Percentiles rank a stretch among this genome's conserved stretches.
phyloP scores from a whole-genome alignment of 2,888 invertebrate species.

The Platypus cylindrus region DNA sequence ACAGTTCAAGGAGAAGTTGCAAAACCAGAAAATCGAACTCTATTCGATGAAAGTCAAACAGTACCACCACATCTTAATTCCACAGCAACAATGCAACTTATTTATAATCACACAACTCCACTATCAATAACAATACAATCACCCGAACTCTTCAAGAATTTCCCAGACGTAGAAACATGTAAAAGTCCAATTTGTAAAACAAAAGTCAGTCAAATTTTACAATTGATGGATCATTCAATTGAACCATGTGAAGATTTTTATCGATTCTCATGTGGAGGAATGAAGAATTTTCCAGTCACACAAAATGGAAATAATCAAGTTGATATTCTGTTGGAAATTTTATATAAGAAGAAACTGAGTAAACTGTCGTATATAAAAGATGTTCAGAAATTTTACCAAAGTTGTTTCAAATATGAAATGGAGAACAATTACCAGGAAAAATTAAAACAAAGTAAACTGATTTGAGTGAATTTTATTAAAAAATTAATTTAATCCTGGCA shows the following conservation, averaged over 20 bases:
- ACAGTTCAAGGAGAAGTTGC: too few relatives aligned
- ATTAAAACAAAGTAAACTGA: constrained; percentile 3
- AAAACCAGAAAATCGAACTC: not conserved
- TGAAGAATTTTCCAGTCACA: too few relatives aligned
- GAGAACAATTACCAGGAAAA: not conserved
- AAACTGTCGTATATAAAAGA: not conserved
- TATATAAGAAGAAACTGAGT: not conserved
- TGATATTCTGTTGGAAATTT: not conserved
- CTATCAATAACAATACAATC: too few relatives aligned
- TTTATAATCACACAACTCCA: too few relatives aligned
- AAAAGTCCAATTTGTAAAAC: constrained; percentile 3
- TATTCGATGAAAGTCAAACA: not conserved
- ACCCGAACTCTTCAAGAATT: too few relatives aligned
- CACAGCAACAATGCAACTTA: not conserved
- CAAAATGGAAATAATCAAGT: not conserved
- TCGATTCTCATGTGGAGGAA: constrained; percentile 11
- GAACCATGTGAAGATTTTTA: constrained; percentile 12
- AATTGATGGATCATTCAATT: constrained; percentile 7
- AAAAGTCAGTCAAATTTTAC: constrained; percentile 5
- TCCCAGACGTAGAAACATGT: constrained; percentile 2
- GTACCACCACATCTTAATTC: not conserved
- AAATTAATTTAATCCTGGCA: too few relatives aligned
- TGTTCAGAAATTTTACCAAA: constrained; percentile 2
- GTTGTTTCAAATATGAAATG: constrained; percentile 5
- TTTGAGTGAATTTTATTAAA: too few relatives aligned